phyloP scores from a whole-genome alignment of 92 coral and sea anemone species.

The Bergia puertoricense region DNA sequence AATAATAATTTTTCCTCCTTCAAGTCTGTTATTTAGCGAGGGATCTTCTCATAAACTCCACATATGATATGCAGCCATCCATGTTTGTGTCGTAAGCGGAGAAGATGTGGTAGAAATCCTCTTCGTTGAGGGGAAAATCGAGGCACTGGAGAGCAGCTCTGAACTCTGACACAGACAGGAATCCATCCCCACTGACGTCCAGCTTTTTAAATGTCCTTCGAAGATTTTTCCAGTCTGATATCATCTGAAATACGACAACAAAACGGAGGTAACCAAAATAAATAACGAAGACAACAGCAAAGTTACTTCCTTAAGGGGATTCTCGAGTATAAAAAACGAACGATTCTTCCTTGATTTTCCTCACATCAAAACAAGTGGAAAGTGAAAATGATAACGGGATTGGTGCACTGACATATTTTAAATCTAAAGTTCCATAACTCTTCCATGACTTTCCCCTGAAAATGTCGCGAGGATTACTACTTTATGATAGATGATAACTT shows the following conservation, averaged over 20 bases:
- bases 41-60: constrained; percentile 50
- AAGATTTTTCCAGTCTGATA: constrained; percentile 76
- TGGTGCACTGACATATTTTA: no score
- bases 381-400: no score
- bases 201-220: constrained; percentile 71
- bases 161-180: constrained; percentile 74
- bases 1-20: not conserved
- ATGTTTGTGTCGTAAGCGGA: constrained; percentile 79
- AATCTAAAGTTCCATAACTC: no score
- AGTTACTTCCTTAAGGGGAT: not conserved
- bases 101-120: constrained; percentile 83
- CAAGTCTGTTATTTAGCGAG: not conserved
- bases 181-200: constrained; percentile 72
- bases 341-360: no score
- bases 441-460: no score
- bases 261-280: not conserved
- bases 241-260: constrained; percentile 57
- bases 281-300: not conserved
- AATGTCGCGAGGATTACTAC: no score
- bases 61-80: constrained; percentile 79
- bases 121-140: constrained; percentile 68
- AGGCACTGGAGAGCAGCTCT: constrained; percentile 56
- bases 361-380: no score
- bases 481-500: no score
- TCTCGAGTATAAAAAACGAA: no score